These are phyloP conservation scores for Cichlasoma orientale DNA, from an alignment of 2,797 vertebrate species.

Conservation along the genomic window DNA sequence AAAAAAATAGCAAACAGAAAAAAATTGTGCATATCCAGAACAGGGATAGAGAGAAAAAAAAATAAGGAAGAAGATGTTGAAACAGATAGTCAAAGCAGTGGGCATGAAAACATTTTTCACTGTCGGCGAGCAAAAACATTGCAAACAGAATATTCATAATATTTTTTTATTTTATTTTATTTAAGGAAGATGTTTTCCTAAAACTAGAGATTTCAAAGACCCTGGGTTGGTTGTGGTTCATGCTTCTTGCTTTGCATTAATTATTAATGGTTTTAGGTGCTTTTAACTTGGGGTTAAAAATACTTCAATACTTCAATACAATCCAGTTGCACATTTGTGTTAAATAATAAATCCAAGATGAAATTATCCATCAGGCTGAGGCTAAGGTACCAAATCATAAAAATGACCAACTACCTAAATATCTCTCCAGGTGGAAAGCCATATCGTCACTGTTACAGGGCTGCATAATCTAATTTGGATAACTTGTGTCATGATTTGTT, in stretches of 20 bases:
- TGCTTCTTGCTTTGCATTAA: not conserved
- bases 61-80: conserved; percentile 9
- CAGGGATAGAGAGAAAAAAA: not conserved
- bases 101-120: conserved; percentile 13
- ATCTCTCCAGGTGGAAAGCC: not conserved
- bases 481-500: not conserved
- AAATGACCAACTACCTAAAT: not conserved
- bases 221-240: not conserved
- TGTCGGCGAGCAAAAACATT: conserved; percentile 8
- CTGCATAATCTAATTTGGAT: not conserved
- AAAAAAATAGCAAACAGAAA: conserved; percentile 15
- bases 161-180: not conserved
- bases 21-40: conserved; percentile 18
- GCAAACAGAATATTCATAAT: not conserved
- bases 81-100: conserved; percentile 10
- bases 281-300: not conserved
- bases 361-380: not conserved
- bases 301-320: not conserved
- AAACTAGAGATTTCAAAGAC: not conserved
- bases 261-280: not conserved
- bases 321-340: not conserved
- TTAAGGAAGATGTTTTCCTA: not conserved
- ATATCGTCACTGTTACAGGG: not conserved
- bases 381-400: not conserved
- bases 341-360: not conserved